Evolutionary conservation across 2,113 vertebrate genomes (phyloP).

Genomic region (Dinomys branickii): DNA sequence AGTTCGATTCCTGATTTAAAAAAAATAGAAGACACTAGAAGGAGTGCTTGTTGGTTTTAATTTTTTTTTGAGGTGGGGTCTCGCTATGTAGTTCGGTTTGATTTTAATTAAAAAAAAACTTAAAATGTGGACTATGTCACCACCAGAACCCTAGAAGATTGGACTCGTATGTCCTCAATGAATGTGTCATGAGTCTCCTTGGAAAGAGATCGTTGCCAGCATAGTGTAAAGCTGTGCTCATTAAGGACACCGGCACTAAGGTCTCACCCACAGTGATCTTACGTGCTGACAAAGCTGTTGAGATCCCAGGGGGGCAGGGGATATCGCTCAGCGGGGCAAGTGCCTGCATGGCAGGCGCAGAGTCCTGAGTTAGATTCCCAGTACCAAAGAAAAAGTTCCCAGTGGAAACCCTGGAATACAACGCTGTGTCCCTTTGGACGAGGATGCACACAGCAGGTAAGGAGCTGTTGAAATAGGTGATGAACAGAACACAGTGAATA

Average conservation of each 20-base stretch:
- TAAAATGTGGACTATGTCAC: neutral
- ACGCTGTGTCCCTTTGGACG: neutral
- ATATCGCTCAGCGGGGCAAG: too few relatives aligned
- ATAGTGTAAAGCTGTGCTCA: neutral
- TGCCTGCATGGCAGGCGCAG: too few relatives aligned
- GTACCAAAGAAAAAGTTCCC: too few relatives aligned
- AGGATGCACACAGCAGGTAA: neutral
- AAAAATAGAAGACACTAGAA: neutral
- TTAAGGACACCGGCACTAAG: neutral
- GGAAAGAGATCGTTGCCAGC: neutral
- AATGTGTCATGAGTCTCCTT: neutral
- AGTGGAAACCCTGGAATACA: neutral
- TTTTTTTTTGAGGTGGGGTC: neutral
- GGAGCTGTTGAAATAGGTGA: neutral
- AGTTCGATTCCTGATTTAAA: too few relatives aligned
- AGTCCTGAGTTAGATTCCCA: too few relatives aligned
- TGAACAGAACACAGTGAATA: neutral
- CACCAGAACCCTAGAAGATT: neutral
- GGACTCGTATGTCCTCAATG: neutral
- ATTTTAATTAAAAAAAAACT: neutral
- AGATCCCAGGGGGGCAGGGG: too few relatives aligned
- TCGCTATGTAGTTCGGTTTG: neutral
- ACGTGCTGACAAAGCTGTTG: neutral
- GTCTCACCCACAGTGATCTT: neutral
- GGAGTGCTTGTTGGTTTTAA: neutral